Evolutionary conservation across 2,113 vertebrate genomes (phyloP), one percentile per base, ranked within the genome.

Genomic region (Chascanopsetta lugubris): DNA sequence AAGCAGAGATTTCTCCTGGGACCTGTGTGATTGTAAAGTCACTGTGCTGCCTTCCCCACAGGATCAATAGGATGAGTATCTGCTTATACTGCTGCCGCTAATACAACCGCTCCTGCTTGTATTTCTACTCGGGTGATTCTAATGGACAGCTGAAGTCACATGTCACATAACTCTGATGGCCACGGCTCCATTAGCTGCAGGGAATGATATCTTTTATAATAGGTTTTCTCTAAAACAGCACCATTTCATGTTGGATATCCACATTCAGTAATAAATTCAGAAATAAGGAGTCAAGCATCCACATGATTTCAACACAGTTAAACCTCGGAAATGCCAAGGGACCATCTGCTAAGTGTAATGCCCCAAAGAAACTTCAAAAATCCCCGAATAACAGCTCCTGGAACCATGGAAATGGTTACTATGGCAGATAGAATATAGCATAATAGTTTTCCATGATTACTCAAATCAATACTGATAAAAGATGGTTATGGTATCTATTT

Each of bases 1-100:
- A 72, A 1, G 18, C 18, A 15, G 4, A 50, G 55, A 61, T 68
- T 75, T 76, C 76, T 79, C 68, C 3, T 9, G 68, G 81, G 83
- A 80, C 49, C 40, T 1, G n/a, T 26, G 5, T 24, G 26, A 56
- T 49, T 36, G 26, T 60, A 27, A 61, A 57, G 67, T 24, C 54
- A 38, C 38, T 46, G 48, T 62, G 40, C 59, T 32, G 45, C 46
- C 43, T 45, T 34, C 49, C 43, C 18, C n/a, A 22, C 6, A 12
- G 20, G 32, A 77, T 80, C 75, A 68, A 80, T 80, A 73, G 17
- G 18, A 22, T 15, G 6, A 36, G 49, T 64, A 21, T 15, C 42
- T 58, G 40, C 20, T 73, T 20, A 67, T 20, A 67, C 34, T 8
- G 18, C 12, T n/a, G 34, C 21, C 17, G 8, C 45, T 18, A 12